phyloP scores from a whole-genome alignment of 1,140 invertebrate species.

The Parapsyche elsis region DNA sequence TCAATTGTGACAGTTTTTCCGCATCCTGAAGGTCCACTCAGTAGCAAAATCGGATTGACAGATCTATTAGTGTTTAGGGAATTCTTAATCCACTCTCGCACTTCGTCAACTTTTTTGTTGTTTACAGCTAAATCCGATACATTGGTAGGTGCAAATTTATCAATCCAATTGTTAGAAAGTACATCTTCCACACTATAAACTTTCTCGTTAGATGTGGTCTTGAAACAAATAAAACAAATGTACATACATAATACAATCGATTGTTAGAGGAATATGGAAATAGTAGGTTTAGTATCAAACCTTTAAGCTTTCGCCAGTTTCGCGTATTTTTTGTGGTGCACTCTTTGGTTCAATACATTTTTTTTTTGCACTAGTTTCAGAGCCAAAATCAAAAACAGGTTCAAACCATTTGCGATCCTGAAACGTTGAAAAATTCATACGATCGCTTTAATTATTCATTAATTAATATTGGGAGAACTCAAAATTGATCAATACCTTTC shows the following conservation, averaged over 20 bases:
- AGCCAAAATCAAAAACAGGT: neutral
- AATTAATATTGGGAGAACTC: no score
- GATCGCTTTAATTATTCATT: neutral
- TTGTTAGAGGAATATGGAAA: no score
- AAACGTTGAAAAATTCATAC: no score
- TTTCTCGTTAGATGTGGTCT: neutral
- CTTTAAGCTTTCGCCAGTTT: no score
- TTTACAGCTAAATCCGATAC: conserved; percentile 71
- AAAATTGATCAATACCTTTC: no score
- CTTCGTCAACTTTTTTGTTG: conserved; percentile 72
- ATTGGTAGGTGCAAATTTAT: conserved; percentile 67
- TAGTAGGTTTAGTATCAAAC: no score
- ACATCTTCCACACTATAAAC: neutral
- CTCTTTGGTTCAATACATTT: neutral
- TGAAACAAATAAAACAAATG: no score
- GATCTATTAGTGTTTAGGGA: conserved; percentile 58
- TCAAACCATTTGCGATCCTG: neutral
- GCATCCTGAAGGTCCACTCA: conserved; percentile 79
- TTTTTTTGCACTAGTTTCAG: neutral
- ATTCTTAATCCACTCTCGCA: conserved; percentile 69
- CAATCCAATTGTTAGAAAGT: conserved; percentile 65
- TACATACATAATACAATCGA: no score
- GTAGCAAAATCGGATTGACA: conserved; percentile 69
- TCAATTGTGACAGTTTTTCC: conserved; percentile 76
- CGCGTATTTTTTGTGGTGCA: neutral